Evolutionary conservation across 2,113 vertebrate species (phyloP).

Genomic region (Dicrurus megarhynchus): DNA sequence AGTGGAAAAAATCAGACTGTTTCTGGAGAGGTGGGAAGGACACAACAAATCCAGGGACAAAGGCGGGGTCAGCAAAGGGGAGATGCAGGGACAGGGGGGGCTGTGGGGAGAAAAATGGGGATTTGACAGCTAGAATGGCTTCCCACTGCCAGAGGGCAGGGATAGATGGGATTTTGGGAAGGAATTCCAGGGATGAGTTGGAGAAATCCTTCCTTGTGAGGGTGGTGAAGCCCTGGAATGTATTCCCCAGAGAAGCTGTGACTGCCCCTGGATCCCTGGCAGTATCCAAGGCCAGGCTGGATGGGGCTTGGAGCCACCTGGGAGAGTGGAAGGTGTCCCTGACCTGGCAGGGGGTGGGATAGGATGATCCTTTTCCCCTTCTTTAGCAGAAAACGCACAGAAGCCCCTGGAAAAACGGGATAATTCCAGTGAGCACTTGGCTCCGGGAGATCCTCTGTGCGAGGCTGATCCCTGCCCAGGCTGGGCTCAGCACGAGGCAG

Average conservation of each 20-base stretch:
- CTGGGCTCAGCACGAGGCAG: not conserved
- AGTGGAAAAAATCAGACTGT: not conserved
- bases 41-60: not conserved
- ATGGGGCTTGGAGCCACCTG: not conserved
- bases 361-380: not conserved
- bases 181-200: no score
- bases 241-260: not conserved
- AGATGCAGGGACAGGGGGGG: not conserved
- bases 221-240: not conserved
- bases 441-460: not conserved
- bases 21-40: not conserved
- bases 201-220: no score
- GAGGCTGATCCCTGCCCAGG: not conserved
- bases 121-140: not conserved
- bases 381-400: not conserved
- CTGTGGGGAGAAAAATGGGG: accelerated
- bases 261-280: not conserved
- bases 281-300: not conserved
- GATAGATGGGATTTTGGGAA: not conserved
- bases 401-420: not conserved
- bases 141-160: not conserved
- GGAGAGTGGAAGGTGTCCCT: not conserved
- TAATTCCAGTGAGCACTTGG: not conserved
- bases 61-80: not conserved
- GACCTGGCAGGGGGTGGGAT: not conserved